Base-by-base conservation (phyloP, 2,888 invertebrate genomes). In the Tipula unca region DNA sequence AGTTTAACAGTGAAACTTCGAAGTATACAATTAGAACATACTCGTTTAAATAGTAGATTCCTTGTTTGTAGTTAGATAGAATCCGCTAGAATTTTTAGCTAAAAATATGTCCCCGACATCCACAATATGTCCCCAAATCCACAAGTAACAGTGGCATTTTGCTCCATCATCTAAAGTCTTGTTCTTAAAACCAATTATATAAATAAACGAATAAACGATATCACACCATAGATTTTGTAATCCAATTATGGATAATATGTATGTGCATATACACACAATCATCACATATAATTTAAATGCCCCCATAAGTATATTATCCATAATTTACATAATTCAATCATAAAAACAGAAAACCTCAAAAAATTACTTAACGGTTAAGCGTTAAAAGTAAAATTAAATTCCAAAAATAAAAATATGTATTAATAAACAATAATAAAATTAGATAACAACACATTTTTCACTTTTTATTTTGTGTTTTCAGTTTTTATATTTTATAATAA, bases 341-440 rank as follows among this genome's bases (percentile, higher is more conserved):
- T 69, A 25, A 69, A 69, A 69, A 69, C 25, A 69, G 10, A 10
- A 25, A 69, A 69, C 69, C 69, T 69, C 69, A 69, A 69, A 69
- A 54, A 69, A 69, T n/a, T 69, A 69, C 69, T 20, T 69, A 69
- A 69, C 69, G 69, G 69, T 69, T 69, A 69, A 69, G 69, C 25
- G 10, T 25, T 69, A 69, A 25, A 69, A 69, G 69, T 69, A 69
- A 69, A 69, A 69, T 69, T 69, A 69, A 69, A 69, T 69, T 69
- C 69, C 69, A 25, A 69, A 69, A 69, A 69, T 25, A 69, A 69
- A 25, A 69, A 25, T n/a, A n/a, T n/a, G 25, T 25, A 69, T 25
- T 69, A 69, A 69, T 54, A 54, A 54, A 54, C 48, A 54, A 54
- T 69, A 69, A 69, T 69, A 69, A 69, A 69, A 69, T 69, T 69